These are phyloP conservation scores for Platyscapa corneri DNA, from an alignment of 1,140 invertebrate genomes.

Conservation along the genomic window DNA sequence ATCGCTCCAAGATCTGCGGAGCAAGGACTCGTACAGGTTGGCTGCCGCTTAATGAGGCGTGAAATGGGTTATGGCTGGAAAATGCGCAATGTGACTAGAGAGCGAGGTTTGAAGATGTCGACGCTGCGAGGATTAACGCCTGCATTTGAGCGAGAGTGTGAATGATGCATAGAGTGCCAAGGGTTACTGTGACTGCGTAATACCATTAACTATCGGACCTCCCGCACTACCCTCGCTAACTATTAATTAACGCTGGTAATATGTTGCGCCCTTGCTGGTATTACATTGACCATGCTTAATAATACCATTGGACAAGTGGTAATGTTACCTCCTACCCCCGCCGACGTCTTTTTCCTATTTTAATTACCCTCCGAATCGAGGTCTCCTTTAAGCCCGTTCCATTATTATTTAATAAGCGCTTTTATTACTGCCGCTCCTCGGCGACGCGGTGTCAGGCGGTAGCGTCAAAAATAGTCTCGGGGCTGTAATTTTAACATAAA, in stretches of 20 bases:
- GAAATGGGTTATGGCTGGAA: constrained; percentile 34
- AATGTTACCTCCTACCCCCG: not conserved
- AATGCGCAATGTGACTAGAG: not conserved
- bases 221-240: not conserved
- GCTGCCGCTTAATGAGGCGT: constrained; percentile 45
- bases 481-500: no score
- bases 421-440: no score
- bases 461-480: no score
- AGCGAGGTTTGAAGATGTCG: not conserved
- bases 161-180: not conserved
- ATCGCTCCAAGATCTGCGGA: not conserved
- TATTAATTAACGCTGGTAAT: constrained; percentile 4
- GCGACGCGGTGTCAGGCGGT: no score
- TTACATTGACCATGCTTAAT: not conserved
- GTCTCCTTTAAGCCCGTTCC: no score
- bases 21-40: constrained; percentile 30
- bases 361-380: not conserved
- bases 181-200: not conserved
- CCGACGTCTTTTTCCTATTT: not conserved
- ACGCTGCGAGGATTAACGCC: not conserved
- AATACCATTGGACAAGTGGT: not conserved
- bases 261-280: not conserved
- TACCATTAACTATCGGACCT: not conserved
- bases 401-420: no score
- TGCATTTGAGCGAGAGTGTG: not conserved